Evolutionary conservation across 2,888 invertebrate genomes (phyloP), one percentile per base, ranked within the genome.

Genomic region (Rhamnusium bicolor): DNA sequence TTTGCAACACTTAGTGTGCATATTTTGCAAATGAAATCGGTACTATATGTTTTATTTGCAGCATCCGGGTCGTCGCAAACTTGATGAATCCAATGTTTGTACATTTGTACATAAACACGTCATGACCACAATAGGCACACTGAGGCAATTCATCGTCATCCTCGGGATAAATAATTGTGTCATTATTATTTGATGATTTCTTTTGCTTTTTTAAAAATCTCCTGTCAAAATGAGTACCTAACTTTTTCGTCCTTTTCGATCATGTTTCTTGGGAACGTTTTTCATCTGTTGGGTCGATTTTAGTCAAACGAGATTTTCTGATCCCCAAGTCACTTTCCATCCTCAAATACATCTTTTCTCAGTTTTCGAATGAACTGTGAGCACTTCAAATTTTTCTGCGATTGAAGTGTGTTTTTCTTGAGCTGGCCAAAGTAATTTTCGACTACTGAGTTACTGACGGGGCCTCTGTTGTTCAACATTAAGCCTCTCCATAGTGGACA

Each of bases 121-220:
- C 69, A 54, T 18, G 71, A 60, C 29, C 40, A 62, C 60, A 74
- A 73, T 53, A 75, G 78, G 77, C 79, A 81, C 74, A 73, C 78
- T 49, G 46, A 27, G 21, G 32, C 16, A 21, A 18, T 19, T 58
- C 68, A 5, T 10, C 16, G 10, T 51, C 60, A 19, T 68, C 69
- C 12, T 54, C 53, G 1, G 21, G 2, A n/a, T 21, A 19, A 18
- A 53, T 21, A 1, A 53, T 53, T 24, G 2, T 24, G 10, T 51
- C 18, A 18, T 51, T 10, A 4, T 14, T 6, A 12, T 16, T 16
- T 5, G 18, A 51, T 8, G 19, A 3, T 8, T 4, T 18, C 5
- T 19, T 18, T 53, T 53, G 21, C 0, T 16, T 10, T 19, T 18
- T 53, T 12, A 53, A 21, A 7, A 16, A 53, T 4, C 7, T 21